Percentiles rank a stretch among this genome's conserved stretches.
These are phyloP conservation scores for Megalonaias nervosa DNA, from an alignment of 1,140 invertebrate genomes.

Conservation along the genomic window DNA sequence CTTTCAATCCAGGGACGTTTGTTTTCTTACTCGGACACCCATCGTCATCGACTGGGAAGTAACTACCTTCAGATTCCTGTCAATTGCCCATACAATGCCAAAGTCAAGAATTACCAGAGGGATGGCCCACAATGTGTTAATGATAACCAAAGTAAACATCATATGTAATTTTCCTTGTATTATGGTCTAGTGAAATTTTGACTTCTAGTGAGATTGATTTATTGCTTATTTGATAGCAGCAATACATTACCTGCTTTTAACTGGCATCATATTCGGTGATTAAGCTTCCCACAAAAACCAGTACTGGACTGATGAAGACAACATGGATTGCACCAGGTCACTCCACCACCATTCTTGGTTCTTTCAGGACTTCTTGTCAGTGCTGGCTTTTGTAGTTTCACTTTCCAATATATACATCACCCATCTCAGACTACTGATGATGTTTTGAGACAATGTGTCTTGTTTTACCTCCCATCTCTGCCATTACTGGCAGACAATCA, in stretches of 20 bases:
- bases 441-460: too few relatives aligned
- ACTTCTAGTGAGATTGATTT: not conserved
- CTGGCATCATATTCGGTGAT: too few relatives aligned
- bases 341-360: too few relatives aligned
- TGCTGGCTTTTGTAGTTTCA: too few relatives aligned
- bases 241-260: too few relatives aligned
- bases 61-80: conserved; percentile 96
- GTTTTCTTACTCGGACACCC: conserved; percentile 96
- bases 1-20: conserved; percentile 80
- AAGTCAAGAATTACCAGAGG: conserved; percentile 85
- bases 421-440: too few relatives aligned
- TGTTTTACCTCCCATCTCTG: too few relatives aligned
- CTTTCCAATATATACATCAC: too few relatives aligned
- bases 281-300: too few relatives aligned
- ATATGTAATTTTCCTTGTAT: not conserved
- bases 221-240: not conserved
- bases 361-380: too few relatives aligned
- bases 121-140: conserved; percentile 80
- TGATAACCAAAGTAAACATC: conserved; percentile 67
- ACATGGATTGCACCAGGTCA: too few relatives aligned
- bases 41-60: conserved; percentile 91
- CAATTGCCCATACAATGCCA: conserved; percentile 87
- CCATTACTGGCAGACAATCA: too few relatives aligned
- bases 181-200: not conserved
- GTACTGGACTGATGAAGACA: not conserved